Conservation (phyloP, 2,113 vertebrate species). For the Rhinogobius similis region DNA sequence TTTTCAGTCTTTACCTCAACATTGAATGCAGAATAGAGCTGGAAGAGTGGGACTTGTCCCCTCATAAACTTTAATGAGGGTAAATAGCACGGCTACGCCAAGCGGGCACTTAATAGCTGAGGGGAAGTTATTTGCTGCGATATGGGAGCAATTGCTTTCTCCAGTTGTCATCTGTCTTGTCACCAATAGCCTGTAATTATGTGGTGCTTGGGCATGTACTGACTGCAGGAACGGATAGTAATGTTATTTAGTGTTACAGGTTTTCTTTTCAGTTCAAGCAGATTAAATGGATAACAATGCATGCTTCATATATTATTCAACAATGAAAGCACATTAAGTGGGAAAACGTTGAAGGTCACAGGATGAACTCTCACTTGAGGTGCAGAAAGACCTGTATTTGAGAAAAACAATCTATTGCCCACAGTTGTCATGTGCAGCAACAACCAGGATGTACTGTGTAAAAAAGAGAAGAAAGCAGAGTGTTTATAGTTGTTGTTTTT, state of each 20-base stretch:
- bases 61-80: conserved; percentile 49
- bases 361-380: not conserved
- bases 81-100: conserved; percentile 46
- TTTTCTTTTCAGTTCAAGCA: not conserved
- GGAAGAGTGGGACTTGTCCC: conserved; percentile 37
- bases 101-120: conserved; percentile 48
- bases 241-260: not conserved
- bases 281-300: not conserved
- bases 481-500: not conserved
- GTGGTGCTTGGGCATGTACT: not conserved
- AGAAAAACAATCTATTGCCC: too few species aligned
- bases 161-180: conserved; percentile 1
- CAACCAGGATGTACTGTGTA: not conserved
- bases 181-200: conserved; percentile 1
- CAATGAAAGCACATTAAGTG: too few species aligned
- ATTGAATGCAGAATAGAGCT: conserved; percentile 38
- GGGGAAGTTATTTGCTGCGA: conserved; percentile 60
- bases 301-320: too few species aligned
- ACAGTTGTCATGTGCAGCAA: not conserved
- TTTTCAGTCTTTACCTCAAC: not conserved
- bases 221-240: not conserved
- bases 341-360: not conserved
- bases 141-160: conserved; percentile 48
- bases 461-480: not conserved
- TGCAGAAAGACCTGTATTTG: not conserved